These are phyloP conservation scores for Alectura lathami DNA, from an alignment of 2,113 vertebrate species.

Conservation along the genomic window DNA sequence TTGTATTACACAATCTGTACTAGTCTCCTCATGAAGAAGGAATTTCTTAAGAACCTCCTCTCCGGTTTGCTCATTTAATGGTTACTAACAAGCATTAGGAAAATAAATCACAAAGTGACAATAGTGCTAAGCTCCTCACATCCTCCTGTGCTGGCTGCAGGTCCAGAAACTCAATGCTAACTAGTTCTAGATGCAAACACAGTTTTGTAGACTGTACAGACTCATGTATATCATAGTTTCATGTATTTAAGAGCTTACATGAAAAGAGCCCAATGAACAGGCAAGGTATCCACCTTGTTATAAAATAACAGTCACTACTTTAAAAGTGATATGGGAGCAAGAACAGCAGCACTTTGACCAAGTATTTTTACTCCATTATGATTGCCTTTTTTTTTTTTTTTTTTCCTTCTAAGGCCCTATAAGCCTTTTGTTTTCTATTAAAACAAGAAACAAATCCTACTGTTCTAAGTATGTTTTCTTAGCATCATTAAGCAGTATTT, in stretches of 20 bases:
- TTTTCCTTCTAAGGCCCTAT: neutral
- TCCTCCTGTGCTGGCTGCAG: neutral
- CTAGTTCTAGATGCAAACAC: neutral
- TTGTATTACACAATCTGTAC: neutral
- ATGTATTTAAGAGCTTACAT: neutral
- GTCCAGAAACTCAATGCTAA: neutral
- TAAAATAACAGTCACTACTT: neutral
- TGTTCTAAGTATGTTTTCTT: neutral
- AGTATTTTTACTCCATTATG: neutral
- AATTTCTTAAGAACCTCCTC: neutral
- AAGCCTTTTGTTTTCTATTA: neutral
- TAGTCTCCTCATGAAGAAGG: neutral
- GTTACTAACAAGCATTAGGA: neutral
- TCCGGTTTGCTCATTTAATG: fast-evolving
- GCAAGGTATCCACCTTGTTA: neutral
- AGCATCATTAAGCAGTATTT: neutral
- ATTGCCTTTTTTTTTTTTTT: neutral
- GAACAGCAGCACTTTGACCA: neutral
- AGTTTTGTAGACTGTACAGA: neutral
- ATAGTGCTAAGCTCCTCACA: neutral
- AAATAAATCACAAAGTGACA: neutral
- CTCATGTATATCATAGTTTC: neutral
- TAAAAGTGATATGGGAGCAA: neutral
- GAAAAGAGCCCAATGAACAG: neutral
- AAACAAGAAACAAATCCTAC: neutral